Evolutionary conservation across 1,140 invertebrate species (phyloP), one percentile per base, ranked within the genome.

Genomic region (Agrilus planipennis): DNA sequence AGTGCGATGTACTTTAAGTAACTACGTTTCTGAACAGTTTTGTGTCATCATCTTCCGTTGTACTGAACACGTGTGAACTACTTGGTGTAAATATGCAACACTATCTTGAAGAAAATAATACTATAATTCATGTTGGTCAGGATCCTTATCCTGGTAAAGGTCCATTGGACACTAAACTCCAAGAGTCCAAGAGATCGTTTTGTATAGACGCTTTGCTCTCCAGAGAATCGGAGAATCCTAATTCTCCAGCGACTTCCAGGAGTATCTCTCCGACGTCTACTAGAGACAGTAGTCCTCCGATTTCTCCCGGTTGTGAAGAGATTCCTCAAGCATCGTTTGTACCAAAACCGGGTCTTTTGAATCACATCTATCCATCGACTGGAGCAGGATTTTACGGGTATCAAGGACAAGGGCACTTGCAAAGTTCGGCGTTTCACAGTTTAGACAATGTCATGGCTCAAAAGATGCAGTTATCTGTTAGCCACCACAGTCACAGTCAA

Each of bases 201-300:
- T 79, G 76, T 50, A 80, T 80, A 37, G 77, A 79, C 34, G 76
- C 76, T 0, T 54, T 80, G n/a, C 50, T 80, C 10, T 75, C 60
- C 18, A 40, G 57, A 16, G 48, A 36, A 32, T 41, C 54, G 9
- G 53, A 55, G 7, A 38, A 55, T 16, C 42, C 53, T n/a, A 41
- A 45, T 9, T 51, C 50, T 38, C 58, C 58, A 14, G 58, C 54
- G 19, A 55, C 52, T 15, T 57, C 57, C 2, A 42, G 57, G 28
- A 61, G 58, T 37, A 53, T 53, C 11, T 58, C 57, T 10, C 58
- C 57, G 20, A 51, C 51, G 14, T 61, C 58, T 2, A 55, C 57
- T 4, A 46, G 58, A 19, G 58, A 55, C 43, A 52, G 50, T 25
- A 63, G 66, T 50, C 60, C 60, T 9, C 58, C 62, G 12, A 67